Percentiles rank a stretch among this genome's conserved stretches.
These are phyloP conservation scores for Echeneis naucrates DNA, from an alignment of 2,797 vertebrate species.

Conservation along the genomic window DNA sequence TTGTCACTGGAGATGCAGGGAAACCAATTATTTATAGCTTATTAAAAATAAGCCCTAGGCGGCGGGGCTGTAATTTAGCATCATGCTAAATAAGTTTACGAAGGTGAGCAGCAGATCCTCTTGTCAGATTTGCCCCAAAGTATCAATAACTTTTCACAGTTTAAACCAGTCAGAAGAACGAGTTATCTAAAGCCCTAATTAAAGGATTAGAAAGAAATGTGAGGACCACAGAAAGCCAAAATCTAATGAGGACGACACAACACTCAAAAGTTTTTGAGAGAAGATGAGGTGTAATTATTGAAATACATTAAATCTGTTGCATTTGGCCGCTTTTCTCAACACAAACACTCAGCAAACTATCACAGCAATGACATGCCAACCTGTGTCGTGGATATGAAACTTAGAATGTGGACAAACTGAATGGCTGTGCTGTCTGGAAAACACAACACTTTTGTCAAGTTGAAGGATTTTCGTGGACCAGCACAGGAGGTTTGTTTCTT, in stretches of 20 bases:
- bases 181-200: background rate
- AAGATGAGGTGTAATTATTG: background rate
- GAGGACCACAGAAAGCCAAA: background rate
- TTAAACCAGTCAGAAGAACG: background rate
- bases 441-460: too few species aligned
- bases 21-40: slow-evolving; percentile 23
- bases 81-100: slow-evolving; percentile 6
- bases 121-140: slow-evolving; percentile 32
- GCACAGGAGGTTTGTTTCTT: too few species aligned
- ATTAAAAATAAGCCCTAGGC: slow-evolving; percentile 9
- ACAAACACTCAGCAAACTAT: background rate
- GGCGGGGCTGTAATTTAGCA: background rate
- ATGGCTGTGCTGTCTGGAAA: too few species aligned
- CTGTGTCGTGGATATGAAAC: too few species aligned
- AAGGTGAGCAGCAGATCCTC: background rate
- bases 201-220: background rate
- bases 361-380: background rate
- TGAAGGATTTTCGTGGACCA: too few species aligned
- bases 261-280: background rate
- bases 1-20: slow-evolving; percentile 1
- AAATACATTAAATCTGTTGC: background rate
- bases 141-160: background rate
- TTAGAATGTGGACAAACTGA: too few species aligned
- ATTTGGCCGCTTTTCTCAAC: background rate
- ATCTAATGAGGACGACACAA: too few species aligned